Base-by-base conservation (phyloP, 2,888 invertebrate species). In the Antitype chi region DNA sequence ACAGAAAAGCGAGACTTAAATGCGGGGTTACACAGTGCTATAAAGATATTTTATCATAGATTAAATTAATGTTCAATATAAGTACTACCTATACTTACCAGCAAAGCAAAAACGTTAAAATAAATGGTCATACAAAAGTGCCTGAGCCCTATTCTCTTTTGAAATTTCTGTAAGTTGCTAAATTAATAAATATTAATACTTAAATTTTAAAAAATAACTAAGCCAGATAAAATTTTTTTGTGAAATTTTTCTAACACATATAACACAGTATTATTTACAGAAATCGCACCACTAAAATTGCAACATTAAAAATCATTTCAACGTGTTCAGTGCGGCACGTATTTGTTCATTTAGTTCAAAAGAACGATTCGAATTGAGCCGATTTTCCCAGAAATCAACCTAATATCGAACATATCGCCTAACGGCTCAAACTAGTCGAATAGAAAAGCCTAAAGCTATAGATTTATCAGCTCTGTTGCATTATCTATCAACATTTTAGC, bases 301-400 rank as follows among this genome's bases (percentile, higher is more conserved):
- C n/a, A 70, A 23, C 11, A n/a, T 28, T 68, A 17, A 43, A n/a
- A 25, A 20, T 17, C 0, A 47, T 32, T 57, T 32, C 15, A 57
- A 49, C 0, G 20, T n/a, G 28, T 70, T 20, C 28, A 70, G 1
- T n/a, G 20, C 6, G 20, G n/a, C 17, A 23, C 15, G 43, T n/a
- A 53, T 72, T 47, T 57, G 28, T 69, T 47, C 11, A 55, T 60
- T 66, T 32, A 17, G 47, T 47, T 73, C 47, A 32, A 49, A 38
- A 23, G 17, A 25, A 43, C n/a, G 6, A 28, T 49, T 20, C 6
- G 13, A 52, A 43, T 28, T 59, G 38, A 59, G 57, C 52, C n/a
- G 17, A 47, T 25, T 67, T 20, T 4, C 32, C 5, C 25, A 9
- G 60, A 68, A 76, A 55, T 32, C 17, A 55, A 38, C 49, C 8